Evolutionary conservation across 2,797 vertebrate species (phyloP), one percentile per base, ranked within the genome.

Genomic region (Picus viridis): DNA sequence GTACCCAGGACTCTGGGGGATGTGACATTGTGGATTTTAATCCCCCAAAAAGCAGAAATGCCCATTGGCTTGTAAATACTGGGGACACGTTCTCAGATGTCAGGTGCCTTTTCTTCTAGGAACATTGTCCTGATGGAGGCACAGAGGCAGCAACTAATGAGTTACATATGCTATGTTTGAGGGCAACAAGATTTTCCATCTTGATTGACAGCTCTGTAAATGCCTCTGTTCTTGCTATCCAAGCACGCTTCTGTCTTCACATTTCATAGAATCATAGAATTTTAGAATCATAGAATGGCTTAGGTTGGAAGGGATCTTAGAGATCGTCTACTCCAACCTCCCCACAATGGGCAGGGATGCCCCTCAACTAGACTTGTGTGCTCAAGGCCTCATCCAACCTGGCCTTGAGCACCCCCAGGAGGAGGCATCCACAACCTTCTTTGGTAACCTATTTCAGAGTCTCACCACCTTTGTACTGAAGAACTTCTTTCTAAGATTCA

Each of bases 51-150:
- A 17, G 3, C 24, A 85, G 56, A 43, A 27, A 49, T 79, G 1
- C 1, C 36, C 4, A 17, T 5, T 72, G 57, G 14, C 17, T 75
- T 64, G 8, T 68, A 36, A 77, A 62, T 36, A 23, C 9, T 53
- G 53, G 73, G n/a, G 47, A 24, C 3, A 3, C 0, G 7, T 53
- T 4, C 34, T 17, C 14, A 83, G 47, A 6, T 22, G 32, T 36
- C 30, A 2, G 3, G 30, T 47, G 13, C 32, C 11, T 73, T 77
- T 26, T 61, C 22, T 68, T 53, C 59, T 9, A 27, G 43, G 51
- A 72, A 1, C 0, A 0, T 17, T 12, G 6, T 63, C 27, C 47
- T 81, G 47, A 34, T 16, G 39, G 15, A 80, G 17, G 39, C 23
- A 43, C 41, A 5, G 6, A 27, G 23, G 18, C 61, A 89, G 26